A percentile compares a stretch with the other conserved stretches of the same genome.
phyloP scores from a whole-genome alignment of 2,888 invertebrate genomes.

The Polydrusus tereticollis region DNA sequence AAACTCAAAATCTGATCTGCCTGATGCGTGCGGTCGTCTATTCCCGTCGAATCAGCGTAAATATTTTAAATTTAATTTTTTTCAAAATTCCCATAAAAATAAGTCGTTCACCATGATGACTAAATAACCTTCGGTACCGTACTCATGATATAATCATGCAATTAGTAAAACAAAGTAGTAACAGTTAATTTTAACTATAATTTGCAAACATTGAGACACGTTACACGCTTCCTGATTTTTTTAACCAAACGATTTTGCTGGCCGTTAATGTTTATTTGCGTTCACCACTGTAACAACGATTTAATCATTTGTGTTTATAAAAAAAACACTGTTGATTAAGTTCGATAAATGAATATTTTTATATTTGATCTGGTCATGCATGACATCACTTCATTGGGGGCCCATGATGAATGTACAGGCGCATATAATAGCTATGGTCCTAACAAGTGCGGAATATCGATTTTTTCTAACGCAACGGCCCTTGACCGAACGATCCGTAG shows the following conservation, averaged over 20 bases:
- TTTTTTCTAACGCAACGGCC: too few relatives aligned
- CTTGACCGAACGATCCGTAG: too few relatives aligned
- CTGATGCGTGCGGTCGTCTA: too few relatives aligned
- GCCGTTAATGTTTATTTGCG: slow-evolving; percentile 2
- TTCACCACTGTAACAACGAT: neutral
- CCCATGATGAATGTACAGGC: too few relatives aligned
- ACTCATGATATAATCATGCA: neutral
- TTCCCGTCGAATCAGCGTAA: too few relatives aligned
- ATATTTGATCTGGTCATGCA: neutral
- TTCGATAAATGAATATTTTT: neutral
- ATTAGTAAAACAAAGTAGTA: neutral
- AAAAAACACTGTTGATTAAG: neutral
- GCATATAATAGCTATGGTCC: too few relatives aligned
- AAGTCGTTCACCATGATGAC: too few relatives aligned
- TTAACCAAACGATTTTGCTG: neutral
- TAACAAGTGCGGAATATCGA: too few relatives aligned
- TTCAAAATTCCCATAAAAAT: too few relatives aligned
- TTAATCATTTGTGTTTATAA: neutral
- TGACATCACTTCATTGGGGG: too few relatives aligned
- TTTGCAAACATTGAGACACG: neutral
- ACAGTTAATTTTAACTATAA: neutral
- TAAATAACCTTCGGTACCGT: neutral
- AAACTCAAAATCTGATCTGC: too few relatives aligned
- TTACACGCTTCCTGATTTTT: slow-evolving; percentile 7
- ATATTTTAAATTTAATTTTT: too few relatives aligned